Evolutionary conservation across 2,797 vertebrate genomes (phyloP).

Genomic region (Tokudaia muenninki): DNA sequence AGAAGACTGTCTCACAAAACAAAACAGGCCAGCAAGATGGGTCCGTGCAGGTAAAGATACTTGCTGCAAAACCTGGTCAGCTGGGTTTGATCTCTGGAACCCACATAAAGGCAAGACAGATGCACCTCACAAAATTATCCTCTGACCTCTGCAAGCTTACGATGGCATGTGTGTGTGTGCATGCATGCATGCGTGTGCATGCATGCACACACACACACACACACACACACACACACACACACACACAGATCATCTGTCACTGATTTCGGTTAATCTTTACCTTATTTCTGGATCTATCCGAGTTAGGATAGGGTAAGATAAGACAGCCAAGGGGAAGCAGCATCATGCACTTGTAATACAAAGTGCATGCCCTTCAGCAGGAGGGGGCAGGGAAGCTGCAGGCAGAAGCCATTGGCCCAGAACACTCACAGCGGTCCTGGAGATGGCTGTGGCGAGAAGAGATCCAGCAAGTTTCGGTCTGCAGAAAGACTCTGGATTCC

Average conservation of each 20-base stretch:
- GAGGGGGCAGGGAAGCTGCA: not conserved
- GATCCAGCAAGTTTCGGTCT: conserved; percentile 64
- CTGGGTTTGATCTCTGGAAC: not conserved
- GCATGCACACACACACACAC: not conserved
- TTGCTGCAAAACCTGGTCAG: not conserved
- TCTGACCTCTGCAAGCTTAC: not conserved
- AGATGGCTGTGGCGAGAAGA: conserved; percentile 64
- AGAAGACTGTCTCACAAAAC: not conserved
- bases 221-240: not conserved
- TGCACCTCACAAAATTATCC: not conserved
- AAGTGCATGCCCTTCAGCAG: not conserved
- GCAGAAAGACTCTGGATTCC: not conserved
- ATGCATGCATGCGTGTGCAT: too few relatives aligned
- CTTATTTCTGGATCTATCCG: not conserved
- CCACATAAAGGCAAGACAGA: not conserved
- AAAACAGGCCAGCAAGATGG: not conserved
- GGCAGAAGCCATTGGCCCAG: not conserved
- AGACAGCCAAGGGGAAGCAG: too few relatives aligned
- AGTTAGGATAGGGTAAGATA: not conserved
- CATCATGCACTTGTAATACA: too few relatives aligned
- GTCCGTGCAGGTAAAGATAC: not conserved
- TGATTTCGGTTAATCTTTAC: not conserved
- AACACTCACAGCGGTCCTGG: conserved; percentile 81
- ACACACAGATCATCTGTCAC: not conserved
- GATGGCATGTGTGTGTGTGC: too few relatives aligned